Evolutionary conservation across 1,140 invertebrate species (phyloP).

Genomic region (Drosophila pallidifrons): DNA sequence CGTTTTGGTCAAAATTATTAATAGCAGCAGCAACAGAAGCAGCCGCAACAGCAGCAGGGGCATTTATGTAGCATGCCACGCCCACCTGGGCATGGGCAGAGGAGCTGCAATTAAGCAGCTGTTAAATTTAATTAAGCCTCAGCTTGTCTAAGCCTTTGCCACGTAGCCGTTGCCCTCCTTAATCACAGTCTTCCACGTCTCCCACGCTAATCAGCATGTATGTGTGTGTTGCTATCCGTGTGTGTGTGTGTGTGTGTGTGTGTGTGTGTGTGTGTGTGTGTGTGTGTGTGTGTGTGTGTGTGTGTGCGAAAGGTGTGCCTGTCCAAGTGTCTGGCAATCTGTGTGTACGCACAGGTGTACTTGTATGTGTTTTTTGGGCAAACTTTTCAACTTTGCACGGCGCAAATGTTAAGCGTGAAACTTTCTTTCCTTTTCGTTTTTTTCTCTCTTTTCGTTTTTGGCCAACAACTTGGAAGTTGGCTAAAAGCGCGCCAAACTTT

Average conservation of each 20-base stretch:
- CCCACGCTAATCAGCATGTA: slow-evolving; percentile 69
- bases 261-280: slow-evolving; percentile 30
- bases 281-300: slow-evolving; percentile 31
- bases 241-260: slow-evolving; percentile 30
- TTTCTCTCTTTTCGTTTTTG: slow-evolving; percentile 28
- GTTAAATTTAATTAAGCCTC: slow-evolving; percentile 80
- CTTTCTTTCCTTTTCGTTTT: slow-evolving; percentile 30
- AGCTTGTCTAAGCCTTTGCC: slow-evolving; percentile 68
- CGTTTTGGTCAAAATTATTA: slow-evolving; percentile 82
- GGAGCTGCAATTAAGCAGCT: slow-evolving; percentile 77
- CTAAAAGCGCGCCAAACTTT: slow-evolving; percentile 60
- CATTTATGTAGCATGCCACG: slow-evolving; percentile 18
- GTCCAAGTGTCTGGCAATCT: slow-evolving; percentile 32
- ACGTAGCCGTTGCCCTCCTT: slow-evolving; percentile 45
- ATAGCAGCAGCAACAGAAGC: slow-evolving; percentile 47
- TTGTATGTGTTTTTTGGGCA: slow-evolving; percentile 37
- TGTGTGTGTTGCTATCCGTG: slow-evolving; percentile 27
- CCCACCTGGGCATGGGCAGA: slow-evolving; percentile 16
- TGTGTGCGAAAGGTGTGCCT: slow-evolving; percentile 20
- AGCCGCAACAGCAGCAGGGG: slow-evolving; percentile 12
- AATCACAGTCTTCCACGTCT: slow-evolving; percentile 59
- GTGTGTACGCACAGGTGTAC: slow-evolving; percentile 23
- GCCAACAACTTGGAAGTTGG: slow-evolving; percentile 57
- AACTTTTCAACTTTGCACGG: slow-evolving; percentile 75
- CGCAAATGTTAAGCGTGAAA: slow-evolving; percentile 78